Evolutionary conservation across 2,888 invertebrate species (phyloP).

Genomic region (Parnassius apollo): DNA sequence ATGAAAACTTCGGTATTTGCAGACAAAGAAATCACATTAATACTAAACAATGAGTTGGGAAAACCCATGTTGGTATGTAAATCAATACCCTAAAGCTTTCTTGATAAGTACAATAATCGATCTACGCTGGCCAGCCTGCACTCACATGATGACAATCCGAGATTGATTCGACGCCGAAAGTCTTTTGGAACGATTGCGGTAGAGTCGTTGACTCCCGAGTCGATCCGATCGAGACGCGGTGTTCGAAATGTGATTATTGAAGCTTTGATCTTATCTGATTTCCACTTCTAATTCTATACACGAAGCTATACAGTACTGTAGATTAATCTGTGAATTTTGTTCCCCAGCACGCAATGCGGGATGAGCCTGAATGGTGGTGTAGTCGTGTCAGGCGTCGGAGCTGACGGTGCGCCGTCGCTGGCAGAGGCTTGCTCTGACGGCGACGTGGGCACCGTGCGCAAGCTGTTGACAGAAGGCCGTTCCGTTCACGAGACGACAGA

Average conservation of each 20-base stretch:
- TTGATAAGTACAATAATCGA: too few species aligned
- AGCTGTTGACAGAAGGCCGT: constrained; percentile 94
- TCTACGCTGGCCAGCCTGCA: background rate
- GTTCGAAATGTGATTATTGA: constrained; percentile 61
- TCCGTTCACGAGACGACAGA: constrained; percentile 98
- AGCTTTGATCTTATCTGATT: constrained; percentile 81
- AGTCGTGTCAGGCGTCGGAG: constrained; percentile 64
- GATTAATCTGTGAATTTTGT: background rate
- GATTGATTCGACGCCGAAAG: constrained; percentile 71
- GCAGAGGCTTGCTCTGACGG: constrained; percentile 97
- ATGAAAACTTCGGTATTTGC: too few species aligned
- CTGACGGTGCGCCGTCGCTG: constrained; percentile 85
- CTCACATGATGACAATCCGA: constrained; percentile 81
- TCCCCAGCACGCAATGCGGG: constrained; percentile 66
- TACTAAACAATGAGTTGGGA: background rate
- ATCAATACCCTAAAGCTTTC: too few species aligned
- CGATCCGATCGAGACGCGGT: constrained; percentile 62
- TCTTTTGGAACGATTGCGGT: constrained; percentile 51
- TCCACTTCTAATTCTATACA: background rate
- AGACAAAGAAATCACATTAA: background rate
- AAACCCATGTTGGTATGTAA: too few species aligned
- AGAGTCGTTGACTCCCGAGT: constrained; percentile 50
- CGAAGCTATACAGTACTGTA: background rate
- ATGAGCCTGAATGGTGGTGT: constrained; percentile 42
- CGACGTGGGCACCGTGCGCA: constrained; percentile 95